Percentiles rank a stretch among this genome's conserved stretches.
These are phyloP conservation scores for Laticauda laticaudata DNA, from an alignment of 2,113 vertebrate genomes.

Conservation along the genomic window DNA sequence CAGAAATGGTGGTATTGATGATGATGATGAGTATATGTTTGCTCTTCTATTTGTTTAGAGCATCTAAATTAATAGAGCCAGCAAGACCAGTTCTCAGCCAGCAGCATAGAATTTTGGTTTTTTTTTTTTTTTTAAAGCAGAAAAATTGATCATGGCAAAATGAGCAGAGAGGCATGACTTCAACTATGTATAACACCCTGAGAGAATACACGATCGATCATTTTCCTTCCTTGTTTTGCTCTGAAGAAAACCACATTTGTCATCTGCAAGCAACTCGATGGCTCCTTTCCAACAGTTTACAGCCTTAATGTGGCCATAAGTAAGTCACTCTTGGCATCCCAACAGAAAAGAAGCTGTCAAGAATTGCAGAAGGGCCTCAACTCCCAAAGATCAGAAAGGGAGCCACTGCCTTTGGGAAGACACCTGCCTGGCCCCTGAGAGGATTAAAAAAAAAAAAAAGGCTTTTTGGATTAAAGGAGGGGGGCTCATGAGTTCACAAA, in stretches of 20 bases:
- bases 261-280: conserved; percentile 40
- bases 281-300: conserved; percentile 46
- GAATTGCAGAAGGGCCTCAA: conserved; percentile 20
- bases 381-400: conserved; percentile 14
- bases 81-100: conserved; percentile 14
- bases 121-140: rapidly evolving
- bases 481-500: background rate
- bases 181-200: conserved; percentile 6
- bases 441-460: background rate
- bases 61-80: background rate
- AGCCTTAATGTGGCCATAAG: conserved; percentile 29
- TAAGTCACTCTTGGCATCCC: conserved; percentile 21
- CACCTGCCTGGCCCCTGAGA: background rate
- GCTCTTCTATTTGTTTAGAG: background rate
- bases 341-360: conserved; percentile 16
- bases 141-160: conserved; percentile 26
- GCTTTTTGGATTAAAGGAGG: background rate
- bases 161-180: conserved; percentile 22
- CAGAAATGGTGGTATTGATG: background rate
- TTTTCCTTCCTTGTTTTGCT: conserved; percentile 46
- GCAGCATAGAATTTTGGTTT: background rate
- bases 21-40: background rate
- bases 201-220: background rate
- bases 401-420: conserved; percentile 32
- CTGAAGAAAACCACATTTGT: conserved; percentile 49